phyloP scores from a whole-genome alignment of 37 sponge, comb jelly and placozoan species.

The Axinella damicornis region DNA sequence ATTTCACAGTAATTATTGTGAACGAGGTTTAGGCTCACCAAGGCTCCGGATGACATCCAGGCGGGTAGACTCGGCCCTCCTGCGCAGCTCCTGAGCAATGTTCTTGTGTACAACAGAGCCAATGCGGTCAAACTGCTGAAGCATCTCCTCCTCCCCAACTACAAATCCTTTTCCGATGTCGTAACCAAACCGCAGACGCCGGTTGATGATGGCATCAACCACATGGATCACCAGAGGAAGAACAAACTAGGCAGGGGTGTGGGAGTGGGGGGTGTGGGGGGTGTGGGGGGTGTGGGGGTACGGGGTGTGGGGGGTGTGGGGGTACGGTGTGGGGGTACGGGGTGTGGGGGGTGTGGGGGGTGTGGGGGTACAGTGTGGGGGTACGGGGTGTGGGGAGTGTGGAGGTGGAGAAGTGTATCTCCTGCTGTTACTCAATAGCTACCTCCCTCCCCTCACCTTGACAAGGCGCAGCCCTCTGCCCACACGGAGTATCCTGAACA shows the following conservation, averaged over 20 bases:
- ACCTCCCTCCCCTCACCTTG: constrained; percentile 28
- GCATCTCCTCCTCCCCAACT: constrained; percentile 86
- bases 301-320: background rate
- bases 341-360: too few relatives aligned
- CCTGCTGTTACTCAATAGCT: too few relatives aligned
- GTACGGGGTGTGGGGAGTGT: too few relatives aligned
- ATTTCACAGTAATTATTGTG: background rate
- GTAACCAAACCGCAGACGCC: constrained; percentile 80
- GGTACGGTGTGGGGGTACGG: background rate
- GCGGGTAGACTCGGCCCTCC: constrained; percentile 38
- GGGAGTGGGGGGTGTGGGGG: background rate
- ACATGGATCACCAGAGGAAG: constrained; percentile 57
- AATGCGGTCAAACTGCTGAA: constrained; percentile 77
- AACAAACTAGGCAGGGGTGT: constrained; percentile 38
- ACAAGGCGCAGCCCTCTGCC: constrained; percentile 33
- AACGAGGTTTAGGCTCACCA: constrained; percentile 9
- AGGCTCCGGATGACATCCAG: constrained; percentile 77
- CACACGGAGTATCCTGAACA: constrained; percentile 67
- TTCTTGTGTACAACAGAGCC: constrained; percentile 61
- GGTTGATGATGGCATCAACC: constrained; percentile 71
- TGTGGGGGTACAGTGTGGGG: too few relatives aligned
- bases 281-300: constrained; percentile 7
- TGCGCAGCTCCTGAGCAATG: constrained; percentile 40
- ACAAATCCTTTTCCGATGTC: constrained; percentile 92
- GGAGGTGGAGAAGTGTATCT: too few relatives aligned